These are phyloP conservation scores for Hydrotaea diabolus DNA, from an alignment of 2,888 invertebrate genomes.

Conservation along the genomic window DNA sequence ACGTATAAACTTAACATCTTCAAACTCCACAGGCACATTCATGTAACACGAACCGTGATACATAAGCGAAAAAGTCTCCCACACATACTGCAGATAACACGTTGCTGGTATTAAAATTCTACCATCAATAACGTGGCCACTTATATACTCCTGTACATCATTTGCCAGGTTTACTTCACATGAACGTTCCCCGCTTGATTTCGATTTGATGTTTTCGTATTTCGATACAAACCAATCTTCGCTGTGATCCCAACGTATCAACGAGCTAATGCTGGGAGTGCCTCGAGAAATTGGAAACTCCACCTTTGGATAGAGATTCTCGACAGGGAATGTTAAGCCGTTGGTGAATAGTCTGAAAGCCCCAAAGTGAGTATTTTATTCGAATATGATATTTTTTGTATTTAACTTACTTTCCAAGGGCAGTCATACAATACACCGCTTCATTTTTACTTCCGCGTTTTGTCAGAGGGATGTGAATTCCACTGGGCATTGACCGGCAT, in stretches of 20 bases:
- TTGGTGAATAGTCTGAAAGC: constrained; percentile 85
- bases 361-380: constrained; percentile 67
- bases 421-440: constrained; percentile 75
- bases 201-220: constrained; percentile 86
- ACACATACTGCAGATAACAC: constrained; percentile 87
- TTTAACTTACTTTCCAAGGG: constrained; percentile 80
- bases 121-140: constrained; percentile 93
- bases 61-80: constrained; percentile 89
- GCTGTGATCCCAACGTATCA: constrained; percentile 92
- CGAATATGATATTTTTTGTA: not conserved
- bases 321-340: constrained; percentile 88
- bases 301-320: constrained; percentile 88
- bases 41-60: constrained; percentile 84
- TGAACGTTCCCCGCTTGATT: constrained; percentile 85
- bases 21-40: constrained; percentile 88
- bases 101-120: constrained; percentile 86
- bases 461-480: constrained; percentile 83
- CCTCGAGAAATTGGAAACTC: constrained; percentile 91
- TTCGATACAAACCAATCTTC: constrained; percentile 87
- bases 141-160: constrained; percentile 87
- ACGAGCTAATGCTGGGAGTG: constrained; percentile 90
- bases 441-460: constrained; percentile 82
- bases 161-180: constrained; percentile 84
- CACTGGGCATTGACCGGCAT: constrained; percentile 82
- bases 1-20: constrained; percentile 89